Conservation (phyloP, 1,140 invertebrate genomes). For the Macrosteles quadrilineatus region DNA sequence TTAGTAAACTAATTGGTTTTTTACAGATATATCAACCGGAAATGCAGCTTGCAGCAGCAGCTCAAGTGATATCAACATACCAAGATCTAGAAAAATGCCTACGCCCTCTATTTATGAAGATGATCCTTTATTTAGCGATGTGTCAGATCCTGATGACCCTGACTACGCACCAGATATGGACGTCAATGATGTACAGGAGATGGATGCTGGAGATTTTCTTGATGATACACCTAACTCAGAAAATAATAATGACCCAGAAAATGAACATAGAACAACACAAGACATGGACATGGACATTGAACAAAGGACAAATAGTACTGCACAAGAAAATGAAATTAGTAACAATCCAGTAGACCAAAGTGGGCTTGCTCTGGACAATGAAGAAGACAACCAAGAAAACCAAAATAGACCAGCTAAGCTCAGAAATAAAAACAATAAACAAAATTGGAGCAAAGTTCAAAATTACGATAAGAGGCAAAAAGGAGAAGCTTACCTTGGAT, state of each 20-base stretch:
- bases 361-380: neutral
- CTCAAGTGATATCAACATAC: neutral
- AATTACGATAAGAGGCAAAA: constrained; percentile 19
- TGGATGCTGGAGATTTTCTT: neutral
- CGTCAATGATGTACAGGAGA: neutral
- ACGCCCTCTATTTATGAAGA: constrained; percentile 42
- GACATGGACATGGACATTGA: neutral
- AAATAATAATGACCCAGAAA: neutral
- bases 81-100: constrained; percentile 40
- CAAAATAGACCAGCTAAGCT: constrained; percentile 12
- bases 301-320: neutral
- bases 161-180: neutral
- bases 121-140: neutral
- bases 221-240: neutral
- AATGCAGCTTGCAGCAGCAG: neutral
- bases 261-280: too few species aligned
- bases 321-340: neutral
- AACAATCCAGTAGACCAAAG: neutral
- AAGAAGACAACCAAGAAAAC: neutral
- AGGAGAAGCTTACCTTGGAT: constrained; percentile 27
- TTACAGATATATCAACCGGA: neutral
- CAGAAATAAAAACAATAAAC: constrained; percentile 26
- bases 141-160: constrained; percentile 2
- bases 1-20: neutral
- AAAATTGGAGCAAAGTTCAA: constrained; percentile 15